phyloP scores from a whole-genome alignment of 2,888 invertebrate genomes.

The Spilosoma lubricipeda region DNA sequence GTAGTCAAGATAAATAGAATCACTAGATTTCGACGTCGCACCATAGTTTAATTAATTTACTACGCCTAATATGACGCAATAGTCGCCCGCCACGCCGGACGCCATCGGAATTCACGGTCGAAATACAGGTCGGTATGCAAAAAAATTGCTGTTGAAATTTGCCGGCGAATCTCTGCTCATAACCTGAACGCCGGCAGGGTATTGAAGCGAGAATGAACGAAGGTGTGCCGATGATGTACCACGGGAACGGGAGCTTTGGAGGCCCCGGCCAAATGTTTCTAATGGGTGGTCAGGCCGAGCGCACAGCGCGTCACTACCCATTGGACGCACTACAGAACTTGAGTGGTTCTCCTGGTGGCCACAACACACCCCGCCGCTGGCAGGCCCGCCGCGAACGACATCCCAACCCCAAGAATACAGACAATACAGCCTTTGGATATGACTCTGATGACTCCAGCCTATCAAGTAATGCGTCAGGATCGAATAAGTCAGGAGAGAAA shows the following conservation, averaged over 20 bases:
- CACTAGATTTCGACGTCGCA: conserved; percentile 71
- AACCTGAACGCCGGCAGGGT: conserved; percentile 60
- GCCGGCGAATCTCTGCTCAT: conserved; percentile 49
- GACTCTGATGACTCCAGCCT: conserved; percentile 83
- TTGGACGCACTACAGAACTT: conserved; percentile 69
- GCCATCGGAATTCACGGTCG: conserved; percentile 64
- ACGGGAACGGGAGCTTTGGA: conserved; percentile 70
- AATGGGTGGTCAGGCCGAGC: conserved; percentile 68
- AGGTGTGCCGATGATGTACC: conserved; percentile 77
- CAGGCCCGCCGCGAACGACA: conserved; percentile 69
- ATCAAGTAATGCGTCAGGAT: conserved; percentile 82
- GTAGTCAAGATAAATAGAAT: conserved; percentile 72
- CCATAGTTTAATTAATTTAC: conserved; percentile 67
- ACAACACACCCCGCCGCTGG: conserved; percentile 66
- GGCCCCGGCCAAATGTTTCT: conserved; percentile 70
- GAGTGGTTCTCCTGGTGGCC: conserved; percentile 54
- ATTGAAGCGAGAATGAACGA: conserved; percentile 72
- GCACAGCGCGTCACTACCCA: conserved; percentile 69
- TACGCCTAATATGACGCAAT: conserved; percentile 80
- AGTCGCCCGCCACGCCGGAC: conserved; percentile 63
- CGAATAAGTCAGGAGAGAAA: conserved; percentile 79
- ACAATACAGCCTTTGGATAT: conserved; percentile 77
- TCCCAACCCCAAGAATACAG: conserved; percentile 55
- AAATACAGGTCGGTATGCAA: conserved; percentile 71
- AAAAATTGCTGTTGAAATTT: conserved; percentile 42